Conservation (phyloP, 2,113 vertebrate species). For the Myiagra hebetior region DNA sequence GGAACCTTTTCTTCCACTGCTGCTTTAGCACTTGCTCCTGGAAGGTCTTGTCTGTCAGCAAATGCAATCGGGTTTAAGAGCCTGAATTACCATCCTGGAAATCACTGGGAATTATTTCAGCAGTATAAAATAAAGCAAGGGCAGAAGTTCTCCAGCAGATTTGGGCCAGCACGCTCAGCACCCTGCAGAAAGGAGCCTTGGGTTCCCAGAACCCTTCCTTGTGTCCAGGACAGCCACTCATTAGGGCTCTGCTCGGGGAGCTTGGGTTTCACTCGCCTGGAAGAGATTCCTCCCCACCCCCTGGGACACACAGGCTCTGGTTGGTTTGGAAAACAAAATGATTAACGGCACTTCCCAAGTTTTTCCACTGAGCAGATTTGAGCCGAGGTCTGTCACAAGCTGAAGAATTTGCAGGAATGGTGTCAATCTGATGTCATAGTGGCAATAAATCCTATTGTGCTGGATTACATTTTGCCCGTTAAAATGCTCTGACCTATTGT, state of each 20-base stretch:
- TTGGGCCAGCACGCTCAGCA: neutral
- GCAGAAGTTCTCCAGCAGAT: neutral
- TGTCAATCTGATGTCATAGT: neutral
- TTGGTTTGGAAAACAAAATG: conserved; percentile 31
- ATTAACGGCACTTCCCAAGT: neutral
- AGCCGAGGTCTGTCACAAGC: neutral
- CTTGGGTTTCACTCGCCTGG: conserved; percentile 17
- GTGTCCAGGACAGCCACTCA: neutral
- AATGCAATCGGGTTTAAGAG: conserved; percentile 20
- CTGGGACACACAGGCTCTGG: neutral
- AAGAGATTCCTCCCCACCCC: neutral
- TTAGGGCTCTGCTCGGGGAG: neutral
- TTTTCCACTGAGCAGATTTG: conserved; percentile 7
- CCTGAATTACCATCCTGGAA: conserved; percentile 13
- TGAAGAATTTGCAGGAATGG: conserved; percentile 3
- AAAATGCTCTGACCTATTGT: conserved; percentile 29
- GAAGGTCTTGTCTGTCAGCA: conserved; percentile 39
- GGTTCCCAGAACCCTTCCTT: neutral
- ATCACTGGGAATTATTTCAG: conserved; percentile 5
- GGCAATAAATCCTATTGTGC: conserved; percentile 49
- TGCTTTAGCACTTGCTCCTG: neutral
- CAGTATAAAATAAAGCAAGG: neutral
- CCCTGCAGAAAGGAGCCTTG: neutral
- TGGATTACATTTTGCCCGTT: neutral
- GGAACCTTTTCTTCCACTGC: conserved; percentile 37